Evolutionary conservation across 2,888 invertebrate genomes (phyloP).

Genomic region (Catocala sponsa): DNA sequence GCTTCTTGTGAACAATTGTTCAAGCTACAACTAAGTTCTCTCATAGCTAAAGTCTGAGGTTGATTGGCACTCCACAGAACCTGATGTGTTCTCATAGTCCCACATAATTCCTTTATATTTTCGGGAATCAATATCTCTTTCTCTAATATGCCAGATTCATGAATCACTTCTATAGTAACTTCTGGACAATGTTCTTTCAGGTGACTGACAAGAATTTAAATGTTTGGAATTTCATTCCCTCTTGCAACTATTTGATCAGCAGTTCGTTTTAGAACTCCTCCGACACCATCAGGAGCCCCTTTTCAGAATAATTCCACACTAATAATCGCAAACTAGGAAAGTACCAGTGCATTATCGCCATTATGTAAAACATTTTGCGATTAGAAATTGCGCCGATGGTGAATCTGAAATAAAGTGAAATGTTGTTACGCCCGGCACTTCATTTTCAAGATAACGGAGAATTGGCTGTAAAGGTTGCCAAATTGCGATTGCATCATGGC

Average conservation of each 20-base stretch:
- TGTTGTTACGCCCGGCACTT: conserved; percentile 9
- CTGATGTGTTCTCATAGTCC: conserved; percentile 12
- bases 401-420: conserved; percentile 18
- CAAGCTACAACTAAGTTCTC: conserved; percentile 10
- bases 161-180: conserved; percentile 11
- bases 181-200: conserved; percentile 11
- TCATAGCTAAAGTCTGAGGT: conserved; percentile 3
- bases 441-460: conserved; percentile 9
- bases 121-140: conserved; percentile 11
- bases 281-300: conserved; percentile 25
- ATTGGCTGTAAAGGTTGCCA: conserved; percentile 22
- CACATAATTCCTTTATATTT: conserved; percentile 11
- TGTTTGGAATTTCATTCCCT: conserved; percentile 19
- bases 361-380: conserved; percentile 16
- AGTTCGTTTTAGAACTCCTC: conserved; percentile 17
- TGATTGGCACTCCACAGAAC: conserved; percentile 11
- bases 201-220: conserved; percentile 12
- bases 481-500: conserved; percentile 27
- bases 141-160: conserved; percentile 12
- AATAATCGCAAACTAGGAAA: conserved; percentile 16
- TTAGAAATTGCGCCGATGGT: conserved; percentile 16
- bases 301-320: conserved; percentile 21
- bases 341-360: conserved; percentile 11
- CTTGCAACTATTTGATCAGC: conserved; percentile 18
- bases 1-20: conserved; percentile 5